Evolutionary conservation across 2,797 vertebrate species (phyloP).

Genomic region (Argentina silus): DNA sequence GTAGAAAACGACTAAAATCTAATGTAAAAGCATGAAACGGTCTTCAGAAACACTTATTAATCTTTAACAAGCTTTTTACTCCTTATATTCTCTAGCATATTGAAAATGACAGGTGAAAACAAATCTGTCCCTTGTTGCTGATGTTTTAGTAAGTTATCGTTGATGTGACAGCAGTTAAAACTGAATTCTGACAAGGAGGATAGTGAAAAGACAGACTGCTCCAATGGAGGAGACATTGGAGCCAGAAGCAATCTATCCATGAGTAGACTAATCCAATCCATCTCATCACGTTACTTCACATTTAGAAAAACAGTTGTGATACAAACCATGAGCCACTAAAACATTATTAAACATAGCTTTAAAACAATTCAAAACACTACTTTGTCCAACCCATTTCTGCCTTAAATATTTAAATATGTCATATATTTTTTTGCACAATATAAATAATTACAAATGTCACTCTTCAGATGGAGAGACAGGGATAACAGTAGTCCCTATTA

Average conservation of each 20-base stretch:
- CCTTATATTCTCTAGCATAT: conserved; percentile 19
- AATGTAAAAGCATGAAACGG: no score
- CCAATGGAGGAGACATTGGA: neutral
- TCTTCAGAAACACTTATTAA: neutral
- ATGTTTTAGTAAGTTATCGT: no score
- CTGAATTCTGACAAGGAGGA: neutral
- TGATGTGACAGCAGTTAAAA: neutral
- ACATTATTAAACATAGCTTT: neutral
- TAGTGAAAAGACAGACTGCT: neutral
- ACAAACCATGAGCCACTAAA: neutral
- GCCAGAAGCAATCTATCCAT: neutral
- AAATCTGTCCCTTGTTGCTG: no score
- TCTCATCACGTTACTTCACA: neutral
- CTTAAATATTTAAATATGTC: conserved; percentile 24
- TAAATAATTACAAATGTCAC: neutral
- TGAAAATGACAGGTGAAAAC: no score
- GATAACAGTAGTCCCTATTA: neutral
- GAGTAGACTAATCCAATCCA: conserved; percentile 4
- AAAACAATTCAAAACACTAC: neutral
- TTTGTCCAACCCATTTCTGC: conserved; percentile 11
- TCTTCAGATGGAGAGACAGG: neutral
- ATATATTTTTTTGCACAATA: conserved; percentile 1
- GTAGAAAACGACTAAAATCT: no score
- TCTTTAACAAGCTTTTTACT: neutral
- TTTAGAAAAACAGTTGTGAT: neutral